Evolutionary conservation across 2,797 vertebrate species (phyloP).

Genomic region (Anguilla pacifica): DNA sequence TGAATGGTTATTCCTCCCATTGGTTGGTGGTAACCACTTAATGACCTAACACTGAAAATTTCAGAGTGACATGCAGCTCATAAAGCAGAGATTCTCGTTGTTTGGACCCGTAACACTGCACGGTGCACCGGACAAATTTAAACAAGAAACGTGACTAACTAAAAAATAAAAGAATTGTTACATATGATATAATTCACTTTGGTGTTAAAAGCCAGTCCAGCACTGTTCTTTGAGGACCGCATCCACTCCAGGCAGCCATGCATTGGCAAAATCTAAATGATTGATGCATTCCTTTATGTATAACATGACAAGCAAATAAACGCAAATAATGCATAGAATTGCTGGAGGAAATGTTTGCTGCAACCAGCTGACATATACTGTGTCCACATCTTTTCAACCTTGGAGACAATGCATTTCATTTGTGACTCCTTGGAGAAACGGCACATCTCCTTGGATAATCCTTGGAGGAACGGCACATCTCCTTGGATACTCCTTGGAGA

Average conservation of each 20-base stretch:
- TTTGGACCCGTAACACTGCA: background rate
- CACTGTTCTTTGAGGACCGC: background rate
- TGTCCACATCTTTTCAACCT: background rate
- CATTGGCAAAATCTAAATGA: background rate
- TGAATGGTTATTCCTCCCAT: background rate
- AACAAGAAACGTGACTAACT: background rate
- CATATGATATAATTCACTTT: too few species aligned
- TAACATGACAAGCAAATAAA: background rate
- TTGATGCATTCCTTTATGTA: background rate
- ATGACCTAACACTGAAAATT: background rate
- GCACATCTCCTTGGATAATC: background rate
- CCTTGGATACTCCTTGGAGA: background rate
- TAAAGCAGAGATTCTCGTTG: background rate
- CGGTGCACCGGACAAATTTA: background rate
- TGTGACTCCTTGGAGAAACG: background rate
- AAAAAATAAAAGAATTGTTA: background rate
- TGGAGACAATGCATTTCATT: background rate
- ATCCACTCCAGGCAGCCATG: background rate
- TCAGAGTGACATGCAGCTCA: background rate
- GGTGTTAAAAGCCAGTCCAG: background rate
- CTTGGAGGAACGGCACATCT: background rate
- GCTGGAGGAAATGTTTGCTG: background rate
- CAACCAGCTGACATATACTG: background rate
- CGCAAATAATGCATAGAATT: background rate
- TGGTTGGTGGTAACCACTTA: background rate